These are phyloP conservation scores for Athene cunicularia DNA, from an alignment of 2,113 vertebrate genomes.

Conservation along the genomic window DNA sequence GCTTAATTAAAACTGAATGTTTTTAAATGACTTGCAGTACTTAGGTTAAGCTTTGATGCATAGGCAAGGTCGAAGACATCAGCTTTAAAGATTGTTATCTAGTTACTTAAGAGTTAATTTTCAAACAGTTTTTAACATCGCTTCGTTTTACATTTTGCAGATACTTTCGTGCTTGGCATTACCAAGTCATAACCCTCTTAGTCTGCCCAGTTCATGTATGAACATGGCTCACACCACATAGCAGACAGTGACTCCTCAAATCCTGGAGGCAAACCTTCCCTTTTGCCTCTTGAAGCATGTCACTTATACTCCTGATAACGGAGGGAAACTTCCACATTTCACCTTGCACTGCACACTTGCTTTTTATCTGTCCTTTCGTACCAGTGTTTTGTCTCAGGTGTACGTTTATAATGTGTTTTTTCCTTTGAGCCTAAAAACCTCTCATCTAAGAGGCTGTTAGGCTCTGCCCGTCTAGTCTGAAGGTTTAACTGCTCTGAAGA, in stretches of 20 bases:
- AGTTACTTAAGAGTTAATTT: background rate
- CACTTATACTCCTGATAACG: accelerated
- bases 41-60: background rate
- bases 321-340: background rate
- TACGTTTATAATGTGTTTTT: background rate
- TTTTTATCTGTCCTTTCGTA: background rate
- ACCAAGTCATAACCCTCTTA: background rate
- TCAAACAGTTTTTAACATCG: background rate
- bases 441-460: background rate
- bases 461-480: background rate
- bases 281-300: background rate
- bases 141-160: background rate
- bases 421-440: background rate
- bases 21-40: background rate
- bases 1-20: background rate
- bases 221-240: background rate
- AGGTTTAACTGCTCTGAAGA: background rate
- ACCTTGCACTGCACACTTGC: background rate
- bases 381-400: background rate
- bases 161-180: background rate
- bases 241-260: background rate
- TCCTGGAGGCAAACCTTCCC: background rate
- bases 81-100: background rate
- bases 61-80: background rate
- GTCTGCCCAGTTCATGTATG: background rate